These are phyloP conservation scores for Agrochola lota DNA, from an alignment of 2,888 invertebrate species.

Conservation along the genomic window DNA sequence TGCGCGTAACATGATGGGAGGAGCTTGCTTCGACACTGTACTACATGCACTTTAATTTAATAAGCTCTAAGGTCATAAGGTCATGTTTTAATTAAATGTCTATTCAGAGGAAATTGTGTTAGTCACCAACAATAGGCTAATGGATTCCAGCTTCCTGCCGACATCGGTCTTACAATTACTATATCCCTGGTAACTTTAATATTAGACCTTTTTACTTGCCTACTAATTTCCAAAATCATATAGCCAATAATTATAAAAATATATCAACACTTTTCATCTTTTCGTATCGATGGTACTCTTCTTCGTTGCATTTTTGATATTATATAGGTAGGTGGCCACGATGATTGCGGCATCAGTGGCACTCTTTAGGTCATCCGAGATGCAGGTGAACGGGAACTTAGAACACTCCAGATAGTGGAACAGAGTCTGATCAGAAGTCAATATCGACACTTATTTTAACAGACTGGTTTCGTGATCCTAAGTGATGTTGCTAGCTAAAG, in stretches of 20 bases:
- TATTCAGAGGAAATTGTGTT: slow-evolving; percentile 43
- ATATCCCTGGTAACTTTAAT: not conserved
- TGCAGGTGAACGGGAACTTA: too few species aligned
- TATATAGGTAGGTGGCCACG: too few species aligned
- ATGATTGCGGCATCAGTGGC: too few species aligned
- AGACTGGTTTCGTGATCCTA: not conserved
- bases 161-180: not conserved
- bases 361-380: too few species aligned
- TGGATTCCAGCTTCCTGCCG: not conserved
- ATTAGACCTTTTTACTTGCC: slow-evolving; percentile 2
- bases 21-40: slow-evolving; percentile 67
- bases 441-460: too few species aligned
- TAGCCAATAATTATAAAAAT: not conserved
- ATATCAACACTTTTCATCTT: not conserved
- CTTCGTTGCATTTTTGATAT: too few species aligned
- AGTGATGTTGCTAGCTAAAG: not conserved
- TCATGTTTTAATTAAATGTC: slow-evolving; percentile 48
- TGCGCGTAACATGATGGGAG: slow-evolving; percentile 76
- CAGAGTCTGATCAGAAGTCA: too few species aligned
- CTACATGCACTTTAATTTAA: slow-evolving; percentile 79
- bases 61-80: slow-evolving; percentile 70
- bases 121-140: slow-evolving; percentile 11
- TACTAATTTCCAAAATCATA: not conserved
- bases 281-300: too few species aligned
- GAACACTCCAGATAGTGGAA: too few species aligned